Conservation (phyloP, 2,797 vertebrate genomes). For the Erpetoichthys calabaricus region DNA sequence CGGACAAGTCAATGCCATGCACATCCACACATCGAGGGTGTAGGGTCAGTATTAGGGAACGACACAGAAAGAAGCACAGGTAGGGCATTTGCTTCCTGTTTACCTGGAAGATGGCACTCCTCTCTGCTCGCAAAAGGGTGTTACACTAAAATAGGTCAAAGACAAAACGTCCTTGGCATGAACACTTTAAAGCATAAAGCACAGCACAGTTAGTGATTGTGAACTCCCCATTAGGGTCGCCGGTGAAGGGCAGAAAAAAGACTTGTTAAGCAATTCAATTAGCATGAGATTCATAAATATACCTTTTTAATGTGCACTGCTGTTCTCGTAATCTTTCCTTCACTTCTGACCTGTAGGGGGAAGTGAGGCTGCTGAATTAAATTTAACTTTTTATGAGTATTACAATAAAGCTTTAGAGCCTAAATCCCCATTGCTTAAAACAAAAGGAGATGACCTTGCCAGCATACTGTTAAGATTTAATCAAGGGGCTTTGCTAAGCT, state of each 20-base stretch:
- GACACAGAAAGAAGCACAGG: too few relatives aligned
- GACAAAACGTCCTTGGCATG: too few relatives aligned
- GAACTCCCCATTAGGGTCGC: slow-evolving; percentile 19
- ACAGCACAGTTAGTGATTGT: too few relatives aligned
- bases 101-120: too few relatives aligned
- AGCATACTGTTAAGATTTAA: slow-evolving; percentile 18
- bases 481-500: slow-evolving; percentile 25
- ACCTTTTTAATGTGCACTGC: slow-evolving; percentile 35
- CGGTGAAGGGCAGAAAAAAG: slow-evolving; percentile 33
- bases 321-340: slow-evolving; percentile 30
- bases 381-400: slow-evolving; percentile 27
- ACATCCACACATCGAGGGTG: too few relatives aligned
- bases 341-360: slow-evolving; percentile 35
- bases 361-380: slow-evolving; percentile 31
- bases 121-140: too few relatives aligned
- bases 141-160: too few relatives aligned
- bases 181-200: too few relatives aligned
- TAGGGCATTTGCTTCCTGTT: too few relatives aligned
- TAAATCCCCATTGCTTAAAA: slow-evolving; percentile 14
- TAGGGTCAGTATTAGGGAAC: too few relatives aligned
- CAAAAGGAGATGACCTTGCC: slow-evolving; percentile 24
- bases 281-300: slow-evolving; percentile 41
- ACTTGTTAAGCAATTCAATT: slow-evolving; percentile 36
- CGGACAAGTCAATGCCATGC: too few relatives aligned
- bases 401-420: slow-evolving; percentile 17